Evolutionary conservation across 2,797 vertebrate species (phyloP), one percentile per base, ranked within the genome.

Genomic region (Poliocrania exsul): DNA sequence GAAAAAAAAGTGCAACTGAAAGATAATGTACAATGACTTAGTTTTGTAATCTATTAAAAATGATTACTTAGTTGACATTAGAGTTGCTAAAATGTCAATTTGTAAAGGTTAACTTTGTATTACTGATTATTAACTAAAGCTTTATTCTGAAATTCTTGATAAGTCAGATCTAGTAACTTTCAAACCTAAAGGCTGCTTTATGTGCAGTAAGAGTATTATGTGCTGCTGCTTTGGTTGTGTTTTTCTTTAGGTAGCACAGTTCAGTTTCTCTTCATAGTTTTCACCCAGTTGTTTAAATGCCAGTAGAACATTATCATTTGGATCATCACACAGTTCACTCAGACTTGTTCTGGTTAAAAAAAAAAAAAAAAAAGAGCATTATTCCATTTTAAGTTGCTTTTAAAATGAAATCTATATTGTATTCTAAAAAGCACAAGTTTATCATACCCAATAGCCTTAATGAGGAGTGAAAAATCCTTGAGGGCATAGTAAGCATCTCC

Each of bases 241-340:
- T 11, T 47, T 35, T 40, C 54, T 73, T 75, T 28, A 71, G 21
- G 0, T 67, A 31, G 11, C 5, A 25, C 2, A 5, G 0, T 86
- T 12, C 44, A 93, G 37, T 82, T 96, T 96, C 9, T 38, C 9
- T 35, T 31, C 7, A 8, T 89, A 95, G n/a, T 11, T 75, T 46
- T 47, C 1, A 4, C 31, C 37, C 49, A 94, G 46, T 78, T 97
- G 88, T 73, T 95, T 60, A 81, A 95, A 95, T 65, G 88, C 88
- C 47, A 81, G 56, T 21, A 96, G 67, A 86, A 93, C 85, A 3
- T 80, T 60, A 33, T 94, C 95, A 28, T 92, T 60, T 46, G 74
- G 72, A 49, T 94, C 64, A 7, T 94, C 74, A 24, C 95, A 96
- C 28, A 95, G 67, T 56, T 97, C 86, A 53, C 50, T 54, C 82